Conservation (phyloP, 2,888 invertebrate species). For the Melanotus villosus region DNA sequence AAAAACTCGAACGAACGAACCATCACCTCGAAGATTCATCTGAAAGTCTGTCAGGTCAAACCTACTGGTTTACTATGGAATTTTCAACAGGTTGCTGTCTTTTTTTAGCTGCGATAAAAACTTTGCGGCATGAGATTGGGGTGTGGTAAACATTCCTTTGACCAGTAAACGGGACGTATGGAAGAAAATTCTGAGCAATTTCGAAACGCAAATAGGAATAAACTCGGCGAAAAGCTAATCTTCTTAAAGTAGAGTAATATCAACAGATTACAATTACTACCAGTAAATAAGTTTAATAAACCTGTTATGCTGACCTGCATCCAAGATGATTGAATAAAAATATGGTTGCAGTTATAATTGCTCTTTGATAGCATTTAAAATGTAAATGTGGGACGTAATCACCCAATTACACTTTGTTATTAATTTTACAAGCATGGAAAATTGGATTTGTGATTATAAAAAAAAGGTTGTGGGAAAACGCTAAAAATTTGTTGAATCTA, state of each 20-base stretch:
- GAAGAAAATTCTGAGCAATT: conserved; percentile 34
- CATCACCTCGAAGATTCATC: conserved; percentile 15
- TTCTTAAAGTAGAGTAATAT: neutral
- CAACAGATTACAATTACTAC: conserved; percentile 27
- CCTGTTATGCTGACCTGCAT: conserved; percentile 47
- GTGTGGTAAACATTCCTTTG: conserved; percentile 45
- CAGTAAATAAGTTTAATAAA: conserved; percentile 41
- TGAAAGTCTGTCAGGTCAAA: conserved; percentile 37
- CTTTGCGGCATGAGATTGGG: conserved; percentile 34
- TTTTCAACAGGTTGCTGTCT: conserved; percentile 37
- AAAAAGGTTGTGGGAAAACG: too few species aligned
- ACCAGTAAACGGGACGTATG: conserved; percentile 20
- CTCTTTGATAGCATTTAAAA: neutral
- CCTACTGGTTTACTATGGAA: conserved; percentile 41
- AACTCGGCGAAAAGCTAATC: too few species aligned
- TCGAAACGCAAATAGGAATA: neutral
- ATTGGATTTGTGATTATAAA: too few species aligned
- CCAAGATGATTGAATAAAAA: conserved; percentile 25
- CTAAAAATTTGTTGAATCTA: neutral
- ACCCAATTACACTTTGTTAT: too few species aligned
- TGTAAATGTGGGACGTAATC: too few species aligned
- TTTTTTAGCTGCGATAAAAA: conserved; percentile 37
- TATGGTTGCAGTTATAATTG: conserved; percentile 27
- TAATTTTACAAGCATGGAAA: too few species aligned
- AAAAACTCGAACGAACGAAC: too few species aligned